Conservation (phyloP, 2,888 invertebrate genomes). For the Hydrotaea diabolus region DNA sequence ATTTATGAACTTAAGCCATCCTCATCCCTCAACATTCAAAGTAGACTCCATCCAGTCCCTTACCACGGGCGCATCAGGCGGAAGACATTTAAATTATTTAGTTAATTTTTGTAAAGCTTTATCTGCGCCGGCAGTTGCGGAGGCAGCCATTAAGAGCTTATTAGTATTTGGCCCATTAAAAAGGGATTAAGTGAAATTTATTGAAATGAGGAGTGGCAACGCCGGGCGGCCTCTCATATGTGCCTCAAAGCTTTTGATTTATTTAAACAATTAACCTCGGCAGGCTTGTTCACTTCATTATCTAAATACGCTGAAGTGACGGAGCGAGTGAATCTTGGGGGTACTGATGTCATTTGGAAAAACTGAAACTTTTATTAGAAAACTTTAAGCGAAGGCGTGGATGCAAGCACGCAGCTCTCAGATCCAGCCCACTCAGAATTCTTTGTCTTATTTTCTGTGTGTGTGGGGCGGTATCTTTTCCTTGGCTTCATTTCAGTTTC, state of each 20-base stretch:
- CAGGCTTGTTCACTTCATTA: constrained; percentile 57
- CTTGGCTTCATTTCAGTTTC: constrained; percentile 31
- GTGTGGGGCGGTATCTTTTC: no score
- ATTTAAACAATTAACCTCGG: constrained; percentile 53
- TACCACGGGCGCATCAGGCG: not conserved
- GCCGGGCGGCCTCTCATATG: constrained; percentile 7
- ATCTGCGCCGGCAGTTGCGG: not conserved
- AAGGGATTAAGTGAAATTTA: constrained; percentile 35
- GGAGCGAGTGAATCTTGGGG: not conserved
- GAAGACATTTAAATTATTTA: constrained; percentile 20
- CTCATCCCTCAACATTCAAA: not conserved
- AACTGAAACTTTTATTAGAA: constrained; percentile 30
- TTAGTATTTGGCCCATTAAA: constrained; percentile 41
- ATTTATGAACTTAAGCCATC: not conserved
- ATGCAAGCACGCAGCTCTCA: not conserved
- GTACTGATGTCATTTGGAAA: constrained; percentile 21
- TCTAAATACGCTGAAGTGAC: constrained; percentile 20
- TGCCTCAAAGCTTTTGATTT: constrained; percentile 53
- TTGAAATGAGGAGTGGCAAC: not conserved
- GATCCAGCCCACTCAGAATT: not conserved
- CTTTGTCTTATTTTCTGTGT: not conserved
- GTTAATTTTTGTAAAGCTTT: constrained; percentile 27
- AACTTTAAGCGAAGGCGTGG: constrained; percentile 31
- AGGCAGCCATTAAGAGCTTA: constrained; percentile 24
- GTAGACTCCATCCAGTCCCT: not conserved